Percentiles rank a stretch among this genome's conserved stretches.
These are phyloP conservation scores for Mycetomoellerius zeteki DNA, from an alignment of 1,140 invertebrate species.

Conservation along the genomic window DNA sequence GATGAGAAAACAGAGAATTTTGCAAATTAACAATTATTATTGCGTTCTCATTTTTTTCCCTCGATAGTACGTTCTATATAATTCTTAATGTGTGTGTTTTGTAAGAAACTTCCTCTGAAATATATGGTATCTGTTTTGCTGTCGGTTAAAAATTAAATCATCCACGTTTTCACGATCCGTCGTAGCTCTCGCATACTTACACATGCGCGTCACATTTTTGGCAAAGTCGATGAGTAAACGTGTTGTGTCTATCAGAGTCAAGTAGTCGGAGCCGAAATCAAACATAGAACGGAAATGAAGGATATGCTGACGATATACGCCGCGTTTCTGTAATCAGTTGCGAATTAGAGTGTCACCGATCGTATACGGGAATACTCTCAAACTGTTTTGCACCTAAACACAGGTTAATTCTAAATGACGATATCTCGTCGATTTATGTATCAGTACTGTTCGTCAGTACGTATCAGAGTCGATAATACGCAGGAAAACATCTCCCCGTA, in stretches of 20 bases:
- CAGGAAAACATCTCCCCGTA: background rate
- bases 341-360: conserved; percentile 10
- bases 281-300: conserved; percentile 54
- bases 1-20: background rate
- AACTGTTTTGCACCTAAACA: conserved; percentile 35
- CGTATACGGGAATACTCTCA: background rate
- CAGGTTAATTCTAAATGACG: conserved; percentile 13
- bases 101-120: background rate
- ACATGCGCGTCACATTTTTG: conserved; percentile 33
- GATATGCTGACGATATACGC: conserved; percentile 28
- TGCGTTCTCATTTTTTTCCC: background rate
- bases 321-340: conserved; percentile 29
- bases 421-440: conserved; percentile 31
- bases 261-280: conserved; percentile 46
- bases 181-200: background rate
- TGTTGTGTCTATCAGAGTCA: background rate
- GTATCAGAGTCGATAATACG: background rate
- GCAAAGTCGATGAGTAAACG: conserved; percentile 29
- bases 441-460: background rate
- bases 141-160: conserved; percentile 6
- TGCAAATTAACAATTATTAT: background rate
- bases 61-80: background rate
- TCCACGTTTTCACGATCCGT: background rate
- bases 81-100: too few relatives aligned
- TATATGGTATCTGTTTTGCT: background rate